Evolutionary conservation across 2,888 invertebrate species (phyloP).

Genomic region (Agonopterix arenella): DNA sequence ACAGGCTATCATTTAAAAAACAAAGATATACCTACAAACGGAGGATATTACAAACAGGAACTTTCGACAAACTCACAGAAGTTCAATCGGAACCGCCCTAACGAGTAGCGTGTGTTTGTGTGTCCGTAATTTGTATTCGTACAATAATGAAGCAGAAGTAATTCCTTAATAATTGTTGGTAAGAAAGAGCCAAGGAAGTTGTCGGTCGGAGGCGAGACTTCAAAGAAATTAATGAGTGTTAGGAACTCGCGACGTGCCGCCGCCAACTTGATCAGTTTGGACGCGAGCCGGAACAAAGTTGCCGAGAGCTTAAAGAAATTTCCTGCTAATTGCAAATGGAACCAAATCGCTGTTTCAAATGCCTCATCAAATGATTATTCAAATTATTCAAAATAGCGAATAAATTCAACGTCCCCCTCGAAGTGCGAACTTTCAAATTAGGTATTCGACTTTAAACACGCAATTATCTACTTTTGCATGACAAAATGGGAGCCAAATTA

Average conservation of each 20-base stretch:
- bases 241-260: conserved; percentile 68
- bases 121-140: conserved; percentile 24
- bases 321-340: conserved; percentile 54
- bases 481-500: background rate
- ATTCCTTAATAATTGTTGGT: conserved; percentile 68
- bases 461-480: background rate
- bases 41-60: conserved; percentile 22
- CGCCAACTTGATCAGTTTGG: conserved; percentile 69
- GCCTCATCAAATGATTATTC: conserved; percentile 36
- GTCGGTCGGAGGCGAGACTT: conserved; percentile 57
- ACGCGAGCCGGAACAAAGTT: conserved; percentile 73
- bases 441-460: conserved; percentile 1
- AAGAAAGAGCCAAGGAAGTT: conserved; percentile 57
- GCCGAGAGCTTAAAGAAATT: conserved; percentile 57
- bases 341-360: conserved; percentile 38
- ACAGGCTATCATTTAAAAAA: too few species aligned
- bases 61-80: conserved; percentile 38
- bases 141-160: conserved; percentile 60
- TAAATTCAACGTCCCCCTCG: conserved; percentile 28
- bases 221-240: conserved; percentile 76
- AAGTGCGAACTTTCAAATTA: conserved; percentile 15
- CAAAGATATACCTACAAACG: too few species aligned
- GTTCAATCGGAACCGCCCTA: conserved; percentile 44
- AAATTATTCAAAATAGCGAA: conserved; percentile 42
- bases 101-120: conserved; percentile 38